These are phyloP conservation scores for Notiomystis cincta DNA, from an alignment of 2,113 vertebrate genomes.

Conservation along the genomic window DNA sequence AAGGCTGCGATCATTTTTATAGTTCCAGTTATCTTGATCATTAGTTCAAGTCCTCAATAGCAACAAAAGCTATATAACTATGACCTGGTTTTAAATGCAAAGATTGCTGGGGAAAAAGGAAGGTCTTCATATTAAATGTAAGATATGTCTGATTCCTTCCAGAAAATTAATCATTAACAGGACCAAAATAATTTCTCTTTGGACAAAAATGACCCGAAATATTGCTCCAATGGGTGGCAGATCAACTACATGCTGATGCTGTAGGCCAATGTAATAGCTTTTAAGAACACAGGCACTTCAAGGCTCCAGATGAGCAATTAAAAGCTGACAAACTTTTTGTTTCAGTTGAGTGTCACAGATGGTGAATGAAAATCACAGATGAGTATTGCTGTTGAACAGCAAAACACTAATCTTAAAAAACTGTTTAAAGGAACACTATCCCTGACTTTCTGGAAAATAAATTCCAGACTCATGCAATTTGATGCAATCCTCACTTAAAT, in stretches of 20 bases:
- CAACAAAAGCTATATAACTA: not conserved
- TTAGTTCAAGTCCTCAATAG: not conserved
- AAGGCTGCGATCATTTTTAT: not conserved
- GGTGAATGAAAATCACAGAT: constrained; percentile 16
- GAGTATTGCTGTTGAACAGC: not conserved
- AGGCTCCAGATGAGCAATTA: not conserved
- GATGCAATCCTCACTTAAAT: not conserved
- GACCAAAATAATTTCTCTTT: not conserved
- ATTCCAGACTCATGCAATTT: not conserved
- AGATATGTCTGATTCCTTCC: not conserved
- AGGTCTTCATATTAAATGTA: not conserved
- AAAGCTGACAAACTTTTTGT: constrained; percentile 1
- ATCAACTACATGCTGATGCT: not conserved
- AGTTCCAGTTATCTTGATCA: not conserved
- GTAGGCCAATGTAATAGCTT: not conserved
- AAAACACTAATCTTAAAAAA: not conserved
- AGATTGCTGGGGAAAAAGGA: not conserved
- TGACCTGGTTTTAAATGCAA: not conserved
- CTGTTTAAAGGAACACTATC: not conserved
- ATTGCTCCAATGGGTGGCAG: not conserved
- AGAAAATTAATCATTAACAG: not conserved
- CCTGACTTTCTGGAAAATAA: not conserved
- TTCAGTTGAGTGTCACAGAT: not conserved
- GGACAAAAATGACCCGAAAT: not conserved
- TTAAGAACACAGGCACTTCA: constrained; percentile 1